Base-by-base conservation (phyloP, 1,140 invertebrate species). In the Nautilus pompilius region DNA sequence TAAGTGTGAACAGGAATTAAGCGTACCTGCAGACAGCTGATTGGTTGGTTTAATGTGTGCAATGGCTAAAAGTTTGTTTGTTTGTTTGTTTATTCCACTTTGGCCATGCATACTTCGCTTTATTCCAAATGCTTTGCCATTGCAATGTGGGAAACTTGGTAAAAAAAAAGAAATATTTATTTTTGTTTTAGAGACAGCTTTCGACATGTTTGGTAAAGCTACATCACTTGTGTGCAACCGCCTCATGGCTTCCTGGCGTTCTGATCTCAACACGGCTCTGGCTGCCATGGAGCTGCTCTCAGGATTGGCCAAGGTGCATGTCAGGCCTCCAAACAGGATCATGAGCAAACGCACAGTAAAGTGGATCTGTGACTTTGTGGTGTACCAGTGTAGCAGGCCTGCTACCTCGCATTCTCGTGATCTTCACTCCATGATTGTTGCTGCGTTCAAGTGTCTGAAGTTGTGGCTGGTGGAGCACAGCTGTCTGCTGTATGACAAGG, bases 301-400 rank as follows among this genome's bases (percentile, higher is more conserved):
- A 17, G 93, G 93, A 22, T 84, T 98, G 17, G 94, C 95, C 24
- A 89, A 80, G 58, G 75, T 81, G 8, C 65, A 67, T n/a, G 73
- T 82, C 34, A 70, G 69, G 20, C 74, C 74, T 6, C 71, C 78
- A 2, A 81, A 80, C 65, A 65, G 72, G 28, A 61, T 78, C 22
- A 82, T 81, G 80, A 80, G 80, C 63, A 82, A 81, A 84, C 85
- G 94, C 74, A 92, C 93, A n/a, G 93, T 99, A 4, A 95, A 96
- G 79, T 96, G 96, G 95, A 88, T 99, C 58, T 96, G 95, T 83
- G 94, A 99, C 85, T 98, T 98, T 80, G 98, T 99, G 71, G 89
- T 92, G 29, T 91, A 91, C 80, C 96, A 99, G 84, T 98, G 97
- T 85, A 94, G 90, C 67, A 87, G 95, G 57, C 96, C 96, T 22